Evolutionary conservation across 2,113 vertebrate genomes (phyloP).

Genomic region (Myanophis thanlyinensis): DNA sequence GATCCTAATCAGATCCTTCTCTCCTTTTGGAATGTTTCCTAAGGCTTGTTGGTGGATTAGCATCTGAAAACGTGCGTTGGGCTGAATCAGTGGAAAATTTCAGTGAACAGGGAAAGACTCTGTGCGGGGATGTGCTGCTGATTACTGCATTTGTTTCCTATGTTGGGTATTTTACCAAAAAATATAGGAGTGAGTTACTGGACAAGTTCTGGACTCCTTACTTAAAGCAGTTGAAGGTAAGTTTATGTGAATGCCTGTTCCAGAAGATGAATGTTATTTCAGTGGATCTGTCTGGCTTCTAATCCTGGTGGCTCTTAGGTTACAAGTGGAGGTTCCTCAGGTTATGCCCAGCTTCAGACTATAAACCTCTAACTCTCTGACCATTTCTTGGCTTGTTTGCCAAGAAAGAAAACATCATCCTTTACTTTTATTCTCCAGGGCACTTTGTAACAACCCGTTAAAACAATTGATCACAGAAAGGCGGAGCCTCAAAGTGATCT

Average conservation of each 20-base stretch:
- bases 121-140: constrained; percentile 73
- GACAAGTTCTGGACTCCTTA: constrained; percentile 74
- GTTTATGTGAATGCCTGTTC: background rate
- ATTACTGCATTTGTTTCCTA: constrained; percentile 74
- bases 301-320: background rate
- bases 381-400: background rate
- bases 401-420: background rate
- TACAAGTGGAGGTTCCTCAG: background rate
- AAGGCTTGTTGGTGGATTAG: constrained; percentile 73
- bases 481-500: background rate
- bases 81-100: constrained; percentile 67
- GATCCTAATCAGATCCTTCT: background rate
- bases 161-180: constrained; percentile 78
- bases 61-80: constrained; percentile 74
- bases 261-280: background rate
- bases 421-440: background rate
- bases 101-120: constrained; percentile 57
- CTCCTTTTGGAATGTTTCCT: background rate
- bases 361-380: background rate
- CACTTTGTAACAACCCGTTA: background rate
- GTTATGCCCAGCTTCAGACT: background rate
- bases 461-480: background rate
- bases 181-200: constrained; percentile 71
- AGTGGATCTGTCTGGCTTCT: background rate
- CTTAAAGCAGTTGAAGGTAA: constrained; percentile 53